Evolutionary conservation across 2,888 invertebrate species (phyloP).

Genomic region (Drosophila birchii): DNA sequence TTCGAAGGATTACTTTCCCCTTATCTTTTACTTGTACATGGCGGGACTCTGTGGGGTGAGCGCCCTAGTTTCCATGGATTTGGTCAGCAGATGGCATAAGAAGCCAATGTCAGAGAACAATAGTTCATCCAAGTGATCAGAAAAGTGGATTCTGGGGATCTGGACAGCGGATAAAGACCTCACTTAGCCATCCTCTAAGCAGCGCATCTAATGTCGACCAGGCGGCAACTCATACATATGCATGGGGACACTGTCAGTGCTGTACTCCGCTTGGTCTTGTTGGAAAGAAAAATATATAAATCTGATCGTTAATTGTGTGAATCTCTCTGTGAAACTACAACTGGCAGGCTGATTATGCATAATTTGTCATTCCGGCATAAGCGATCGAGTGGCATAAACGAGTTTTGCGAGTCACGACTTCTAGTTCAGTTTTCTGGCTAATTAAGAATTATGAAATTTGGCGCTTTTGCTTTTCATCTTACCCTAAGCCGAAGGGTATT

Average conservation of each 20-base stretch:
- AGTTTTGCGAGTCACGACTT: slow-evolving; percentile 32
- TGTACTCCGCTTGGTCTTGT: slow-evolving; percentile 16
- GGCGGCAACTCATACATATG: slow-evolving; percentile 39
- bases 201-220: slow-evolving; percentile 1
- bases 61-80: slow-evolving; percentile 6
- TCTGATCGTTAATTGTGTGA: slow-evolving; percentile 50
- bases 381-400: slow-evolving; percentile 32
- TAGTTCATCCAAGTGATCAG: background rate
- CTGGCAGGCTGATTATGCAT: slow-evolving; percentile 50
- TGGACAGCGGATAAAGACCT: background rate
- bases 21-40: slow-evolving; percentile 6
- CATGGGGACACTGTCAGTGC: slow-evolving; percentile 7
- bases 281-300: slow-evolving; percentile 41
- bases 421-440: slow-evolving; percentile 45
- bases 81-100: background rate
- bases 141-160: background rate
- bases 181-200: background rate
- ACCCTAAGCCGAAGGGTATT: slow-evolving; percentile 20
- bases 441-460: slow-evolving; percentile 50
- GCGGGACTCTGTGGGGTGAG: slow-evolving; percentile 11
- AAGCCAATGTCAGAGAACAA: background rate
- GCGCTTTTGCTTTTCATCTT: slow-evolving; percentile 39
- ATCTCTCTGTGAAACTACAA: slow-evolving; percentile 42
- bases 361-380: slow-evolving; percentile 49
- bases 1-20: background rate